A percentile compares a stretch with the other conserved stretches of the same genome.
phyloP scores from a whole-genome alignment of 2,797 vertebrate species.

The Phrynocephalus vlangalii region DNA sequence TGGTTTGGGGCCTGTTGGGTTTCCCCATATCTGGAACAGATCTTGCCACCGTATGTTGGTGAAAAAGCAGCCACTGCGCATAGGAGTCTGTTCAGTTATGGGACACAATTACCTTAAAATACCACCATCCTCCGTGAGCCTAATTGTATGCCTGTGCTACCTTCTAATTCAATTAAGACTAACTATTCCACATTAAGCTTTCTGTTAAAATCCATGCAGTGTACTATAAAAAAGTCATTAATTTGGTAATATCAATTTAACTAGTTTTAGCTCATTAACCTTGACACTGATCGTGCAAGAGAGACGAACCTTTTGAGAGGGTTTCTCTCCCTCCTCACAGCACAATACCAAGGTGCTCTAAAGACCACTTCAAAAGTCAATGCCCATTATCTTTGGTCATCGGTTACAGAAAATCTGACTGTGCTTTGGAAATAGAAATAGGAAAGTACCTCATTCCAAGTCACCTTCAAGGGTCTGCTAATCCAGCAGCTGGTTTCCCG shows the following conservation, averaged over 20 bases:
- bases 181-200: constrained; percentile 56
- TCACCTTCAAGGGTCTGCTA: constrained; percentile 7
- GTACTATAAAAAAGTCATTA: constrained; percentile 69
- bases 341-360: constrained; percentile 39
- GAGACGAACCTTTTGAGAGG: constrained; percentile 57
- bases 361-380: constrained; percentile 34
- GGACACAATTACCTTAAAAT: constrained; percentile 47
- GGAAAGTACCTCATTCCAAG: constrained; percentile 23
- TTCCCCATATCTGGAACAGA: neutral
- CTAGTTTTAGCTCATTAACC: constrained; percentile 73
- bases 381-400: constrained; percentile 42
- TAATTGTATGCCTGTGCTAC: constrained; percentile 58
- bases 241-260: constrained; percentile 70
- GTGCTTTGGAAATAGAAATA: constrained; percentile 39
- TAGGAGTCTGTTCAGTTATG: constrained; percentile 2
- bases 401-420: constrained; percentile 8
- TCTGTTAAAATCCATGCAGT: constrained; percentile 65
- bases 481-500: constrained; percentile 16
- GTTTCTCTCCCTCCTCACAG: constrained; percentile 56
- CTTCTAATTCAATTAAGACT: constrained; percentile 69
- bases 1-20: neutral
- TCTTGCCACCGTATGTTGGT: neutral
- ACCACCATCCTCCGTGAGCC: constrained; percentile 47
- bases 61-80: neutral
- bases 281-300: constrained; percentile 63